Evolutionary conservation across 1,140 invertebrate species (phyloP), one percentile per base, ranked within the genome.

Genomic region (Orchestia grillus): DNA sequence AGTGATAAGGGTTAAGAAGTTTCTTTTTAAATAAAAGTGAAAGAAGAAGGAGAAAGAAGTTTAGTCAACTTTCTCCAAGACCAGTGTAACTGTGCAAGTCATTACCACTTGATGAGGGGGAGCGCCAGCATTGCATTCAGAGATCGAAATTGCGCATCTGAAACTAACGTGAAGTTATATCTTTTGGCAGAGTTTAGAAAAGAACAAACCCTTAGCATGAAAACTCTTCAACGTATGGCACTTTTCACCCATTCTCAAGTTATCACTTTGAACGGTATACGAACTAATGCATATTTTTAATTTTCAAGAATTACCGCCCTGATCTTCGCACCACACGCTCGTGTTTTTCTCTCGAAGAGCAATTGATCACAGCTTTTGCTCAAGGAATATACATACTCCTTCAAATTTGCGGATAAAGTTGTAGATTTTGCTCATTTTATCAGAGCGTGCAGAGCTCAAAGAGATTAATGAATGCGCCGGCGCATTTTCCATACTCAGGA

Each of bases 401-500:
- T 77, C 62, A 94, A 94, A 45, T 45, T 94, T 45, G 43, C 44
- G 92, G 44, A 94, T 94, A 94, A 94, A 94, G 44, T 45, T n/a
- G 43, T 45, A 94, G 44, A n/a, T 94, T 45, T 94, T 94, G 41
- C 44, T 94, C 44, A 94, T 94, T 94, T 94, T 94, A 94, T 94
- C 92, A 45, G 43, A 47, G 92, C 43, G 43, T 94, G 44, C 44
- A 94, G 3, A n/a, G 92, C 92, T 40, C 40, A 4, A 44, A 94
- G 44, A 94, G 92, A 94, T 94, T 94, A 94, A 94, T 94, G 92
- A 94, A 94, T 94, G 44, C 92, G 92, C 23, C 44, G 19, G 92
- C 92, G 92, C 44, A 94, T 94, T 94, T 94, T 94, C 92, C 44
- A 94, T 94, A 94, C 92, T 94, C 92, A 94, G 92, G 92, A 94